Conservation (phyloP, 2,888 invertebrate species). For the Abrostola triplasia region DNA sequence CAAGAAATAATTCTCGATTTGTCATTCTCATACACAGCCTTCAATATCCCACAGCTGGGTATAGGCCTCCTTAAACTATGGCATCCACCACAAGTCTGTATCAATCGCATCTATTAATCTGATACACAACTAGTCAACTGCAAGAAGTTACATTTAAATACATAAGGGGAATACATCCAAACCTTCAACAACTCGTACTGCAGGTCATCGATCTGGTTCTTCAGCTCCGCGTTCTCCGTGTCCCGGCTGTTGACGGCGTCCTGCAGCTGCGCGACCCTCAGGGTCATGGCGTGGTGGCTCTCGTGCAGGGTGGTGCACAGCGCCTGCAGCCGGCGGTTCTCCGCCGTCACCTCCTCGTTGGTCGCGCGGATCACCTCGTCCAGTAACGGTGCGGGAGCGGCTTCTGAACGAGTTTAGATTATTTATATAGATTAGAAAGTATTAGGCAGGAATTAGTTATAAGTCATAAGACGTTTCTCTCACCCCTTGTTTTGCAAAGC, state of each 20-base stretch:
- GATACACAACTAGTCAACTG: no score
- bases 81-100: no score
- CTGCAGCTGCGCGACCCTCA: constrained; percentile 96
- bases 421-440: no score
- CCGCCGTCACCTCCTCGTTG: constrained; percentile 95
- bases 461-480: no score
- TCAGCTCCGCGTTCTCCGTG: constrained; percentile 97
- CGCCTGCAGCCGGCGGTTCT: constrained; percentile 97
- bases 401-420: constrained; percentile 70
- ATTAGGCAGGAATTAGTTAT: no score
- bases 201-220: constrained; percentile 98
- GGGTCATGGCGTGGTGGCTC: constrained; percentile 96
- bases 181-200: constrained; percentile 97
- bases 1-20: no score
- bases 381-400: constrained; percentile 91
- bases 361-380: constrained; percentile 95
- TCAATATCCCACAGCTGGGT: no score
- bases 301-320: constrained; percentile 97
- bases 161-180: neutral
- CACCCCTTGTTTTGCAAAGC: neutral
- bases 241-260: constrained; percentile 97
- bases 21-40: no score
- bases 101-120: no score
- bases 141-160: neutral
- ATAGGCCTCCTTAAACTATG: no score